A percentile compares a stretch with the other conserved stretches of the same genome.
Conservation (phyloP, 1,140 invertebrate genomes). For the Bombus fervidus region DNA sequence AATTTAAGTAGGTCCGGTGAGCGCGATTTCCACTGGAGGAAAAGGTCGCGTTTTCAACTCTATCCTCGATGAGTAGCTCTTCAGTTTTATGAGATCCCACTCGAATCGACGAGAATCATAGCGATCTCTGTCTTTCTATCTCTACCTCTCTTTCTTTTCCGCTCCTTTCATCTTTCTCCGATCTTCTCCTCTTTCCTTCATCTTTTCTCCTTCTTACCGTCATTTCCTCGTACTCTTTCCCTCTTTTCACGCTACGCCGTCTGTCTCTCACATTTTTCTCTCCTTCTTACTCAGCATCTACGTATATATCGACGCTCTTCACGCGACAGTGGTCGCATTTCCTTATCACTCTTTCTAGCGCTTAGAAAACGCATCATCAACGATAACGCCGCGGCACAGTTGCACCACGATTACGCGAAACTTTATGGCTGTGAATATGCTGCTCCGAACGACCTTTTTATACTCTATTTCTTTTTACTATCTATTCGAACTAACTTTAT, state of each 20-base stretch:
- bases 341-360: not conserved
- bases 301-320: not conserved
- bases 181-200: not conserved
- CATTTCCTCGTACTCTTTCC: not conserved
- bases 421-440: not conserved
- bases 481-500: not conserved
- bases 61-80: slow-evolving; percentile 47
- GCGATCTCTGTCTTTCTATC: slow-evolving; percentile 23
- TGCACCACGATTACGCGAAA: slow-evolving; percentile 2
- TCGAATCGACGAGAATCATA: slow-evolving; percentile 28
- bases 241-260: not conserved
- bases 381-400: slow-evolving; percentile 9
- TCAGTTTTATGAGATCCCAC: slow-evolving; percentile 55
- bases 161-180: not conserved
- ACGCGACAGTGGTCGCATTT: not conserved
- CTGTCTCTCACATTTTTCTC: too few relatives aligned
- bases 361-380: slow-evolving; percentile 21
- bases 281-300: not conserved
- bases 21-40: slow-evolving; percentile 17
- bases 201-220: not conserved
- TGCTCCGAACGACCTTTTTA: not conserved
- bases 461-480: not conserved
- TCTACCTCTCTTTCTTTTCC: not conserved
- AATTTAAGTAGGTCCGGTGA: slow-evolving; percentile 14
- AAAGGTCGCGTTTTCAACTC: slow-evolving; percentile 26